Evolutionary conservation across 2,888 invertebrate species (phyloP).

Genomic region (Anagyrus pseudococci): DNA sequence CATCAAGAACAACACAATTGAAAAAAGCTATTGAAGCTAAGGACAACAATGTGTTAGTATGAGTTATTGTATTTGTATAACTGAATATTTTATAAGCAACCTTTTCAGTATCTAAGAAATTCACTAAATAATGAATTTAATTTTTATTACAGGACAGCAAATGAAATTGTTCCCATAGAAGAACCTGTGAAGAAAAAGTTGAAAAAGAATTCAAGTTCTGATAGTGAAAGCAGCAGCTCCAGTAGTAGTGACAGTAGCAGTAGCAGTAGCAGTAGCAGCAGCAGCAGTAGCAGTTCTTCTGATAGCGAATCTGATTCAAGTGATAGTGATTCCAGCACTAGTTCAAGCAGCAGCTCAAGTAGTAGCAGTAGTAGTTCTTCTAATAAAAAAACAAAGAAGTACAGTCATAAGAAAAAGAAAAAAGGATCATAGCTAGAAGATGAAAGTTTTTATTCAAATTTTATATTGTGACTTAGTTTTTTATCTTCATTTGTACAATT

Average conservation of each 20-base stretch:
- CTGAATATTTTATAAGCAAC: slow-evolving; percentile 40
- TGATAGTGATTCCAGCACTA: slow-evolving; percentile 49
- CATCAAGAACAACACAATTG: slow-evolving; percentile 82
- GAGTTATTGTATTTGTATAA: too few relatives aligned
- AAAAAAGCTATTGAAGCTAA: slow-evolving; percentile 71
- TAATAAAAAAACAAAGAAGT: slow-evolving; percentile 39
- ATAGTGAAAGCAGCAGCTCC: slow-evolving; percentile 41
- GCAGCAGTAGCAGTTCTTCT: slow-evolving; percentile 47
- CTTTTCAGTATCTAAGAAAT: neutral
- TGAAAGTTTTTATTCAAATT: neutral
- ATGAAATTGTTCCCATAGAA: slow-evolving; percentile 29
- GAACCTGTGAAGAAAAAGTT: slow-evolving; percentile 36
- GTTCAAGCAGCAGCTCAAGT: slow-evolving; percentile 42
- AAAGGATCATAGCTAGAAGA: slow-evolving; percentile 19
- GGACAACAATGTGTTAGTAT: slow-evolving; percentile 52
- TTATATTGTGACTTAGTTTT: neutral
- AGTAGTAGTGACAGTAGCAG: slow-evolving; percentile 49
- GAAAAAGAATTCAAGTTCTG: slow-evolving; percentile 33
- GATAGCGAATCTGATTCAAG: slow-evolving; percentile 55
- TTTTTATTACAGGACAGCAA: slow-evolving; percentile 39
- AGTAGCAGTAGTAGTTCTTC: slow-evolving; percentile 45
- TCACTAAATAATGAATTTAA: neutral
- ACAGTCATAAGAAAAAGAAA: slow-evolving; percentile 20
- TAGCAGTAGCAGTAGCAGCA: slow-evolving; percentile 47
- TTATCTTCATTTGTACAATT: neutral